A percentile compares a stretch with the other conserved stretches of the same genome.
phyloP scores from a whole-genome alignment of 2,797 vertebrate species.

The Gallirallus australis region DNA sequence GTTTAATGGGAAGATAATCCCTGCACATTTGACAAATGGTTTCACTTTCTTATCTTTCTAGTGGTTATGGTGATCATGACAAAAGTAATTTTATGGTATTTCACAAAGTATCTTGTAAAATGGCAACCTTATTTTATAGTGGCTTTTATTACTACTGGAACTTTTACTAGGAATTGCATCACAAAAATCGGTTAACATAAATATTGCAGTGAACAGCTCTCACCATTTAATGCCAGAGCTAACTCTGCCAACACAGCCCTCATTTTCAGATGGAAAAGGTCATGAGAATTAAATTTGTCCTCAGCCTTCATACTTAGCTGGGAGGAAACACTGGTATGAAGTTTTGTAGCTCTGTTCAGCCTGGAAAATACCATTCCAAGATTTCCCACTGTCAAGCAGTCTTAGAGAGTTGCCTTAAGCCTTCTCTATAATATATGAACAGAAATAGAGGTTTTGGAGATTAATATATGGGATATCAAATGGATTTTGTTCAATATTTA shows the following conservation, averaged over 20 bases:
- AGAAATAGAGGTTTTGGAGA: neutral
- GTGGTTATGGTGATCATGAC: neutral
- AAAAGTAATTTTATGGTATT: conserved; percentile 33
- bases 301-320: neutral
- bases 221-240: conserved; percentile 19
- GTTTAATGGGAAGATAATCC: conserved; percentile 21
- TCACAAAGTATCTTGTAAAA: conserved; percentile 49
- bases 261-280: conserved; percentile 21
- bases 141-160: conserved; percentile 47
- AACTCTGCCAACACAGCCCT: conserved; percentile 24
- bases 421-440: neutral
- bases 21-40: conserved; percentile 28
- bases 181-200: conserved; percentile 43
- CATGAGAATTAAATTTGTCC: conserved; percentile 44
- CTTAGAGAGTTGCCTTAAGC: neutral
- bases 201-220: conserved; percentile 27
- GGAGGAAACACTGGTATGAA: neutral
- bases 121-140: conserved; percentile 31
- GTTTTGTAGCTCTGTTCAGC: neutral
- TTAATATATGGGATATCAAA: neutral
- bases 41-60: conserved; percentile 31
- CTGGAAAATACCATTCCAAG: neutral
- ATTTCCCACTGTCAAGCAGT: neutral
- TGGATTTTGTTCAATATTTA: neutral
- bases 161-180: conserved; percentile 50